Evolutionary conservation across 2,888 invertebrate genomes (phyloP), one percentile per base, ranked within the genome.

Genomic region (Agrotis segetum): DNA sequence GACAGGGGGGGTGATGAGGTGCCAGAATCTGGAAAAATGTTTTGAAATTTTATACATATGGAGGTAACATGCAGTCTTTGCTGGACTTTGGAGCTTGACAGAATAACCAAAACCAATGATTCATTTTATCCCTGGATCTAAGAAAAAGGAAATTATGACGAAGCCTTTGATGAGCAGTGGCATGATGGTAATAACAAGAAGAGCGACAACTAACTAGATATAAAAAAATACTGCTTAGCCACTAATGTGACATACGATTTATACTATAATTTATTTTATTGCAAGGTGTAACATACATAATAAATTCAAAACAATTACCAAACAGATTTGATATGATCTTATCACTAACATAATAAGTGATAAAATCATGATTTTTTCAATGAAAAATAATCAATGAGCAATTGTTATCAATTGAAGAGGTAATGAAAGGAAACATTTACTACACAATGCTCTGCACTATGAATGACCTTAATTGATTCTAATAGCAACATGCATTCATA

Each of bases 1-100:
- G 95, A 92, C 50, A 95, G 94, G 44, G 96, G 95, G 44, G 93
- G 93, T 65, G 96, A 92, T 79, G 93, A 95, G 77, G 93, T 94
- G 55, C 92, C 94, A 16, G 95, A 95, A 79, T 89, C 96, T 95
- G 92, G 21, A 61, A 76, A 47, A 34, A 58, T 0, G 2, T 21
- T n/a, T 16, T 9, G 21, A 24, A 44, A 4, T 68, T 40, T 40
- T 40, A 40, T 40, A 1, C 9, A 40, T 40, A 11, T 11, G 9
- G 1, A 34, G 34, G 34, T 11, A 40, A 40, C 1, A 40, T 40
- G 40, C 40, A 40, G 11, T 11, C 40, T 40, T 40, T 6, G 34
- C 40, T 40, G 40, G 40, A 40, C 40, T 40, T 34, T 34, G 34
- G 34, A 11, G 9, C 11, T 40, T 40, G 40, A 40, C 34, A 34